Base-by-base conservation (phyloP, 2,113 vertebrate genomes). In the Tupaia chinensis region DNA sequence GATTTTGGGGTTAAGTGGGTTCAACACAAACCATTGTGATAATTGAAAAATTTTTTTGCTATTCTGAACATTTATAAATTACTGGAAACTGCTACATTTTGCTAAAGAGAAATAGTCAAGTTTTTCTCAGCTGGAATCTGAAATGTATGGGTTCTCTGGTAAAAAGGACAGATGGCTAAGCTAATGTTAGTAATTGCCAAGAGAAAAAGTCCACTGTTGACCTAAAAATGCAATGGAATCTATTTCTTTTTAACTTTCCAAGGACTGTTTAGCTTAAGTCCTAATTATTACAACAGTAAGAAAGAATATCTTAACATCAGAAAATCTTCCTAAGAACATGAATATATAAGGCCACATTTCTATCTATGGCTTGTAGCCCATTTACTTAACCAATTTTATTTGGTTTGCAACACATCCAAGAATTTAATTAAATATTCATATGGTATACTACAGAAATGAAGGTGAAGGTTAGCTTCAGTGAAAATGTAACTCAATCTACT, bases 161-260 rank as follows among this genome's bases (percentile, higher is more conserved):
- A 89, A 60, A 89, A 93, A 81, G 83, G 83, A 95, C 91, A 97
- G 91, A 97, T 94, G 91, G 91, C 19, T 90, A 32, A 91, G 76
- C 56, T 96, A 97, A 91, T 93, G 70, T 95, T 94, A 93, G 84
- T 97, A 82, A 96, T 94, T 91, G 93, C 32, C 53, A n/a, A 91
- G 22, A 92, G 56, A 91, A 95, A 78, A 95, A 95, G 32, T 87
- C 84, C 94, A 96, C 66, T 61, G 65, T 93, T 95, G 77, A 88
- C 93, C 91, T 97, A 73, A 88, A 92, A 98, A 81, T 76, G 5
- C 54, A 96, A 79, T 56, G 92, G 32, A 96, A 88, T 89, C 61
- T 81, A 77, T 96, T 94, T 69, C 34, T 94, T 92, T 93, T 78
- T 96, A 94, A 91, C 32, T 97, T 95, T 79, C 60, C 81, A 19